Evolutionary conservation across 2,888 invertebrate species (phyloP), one percentile per base, ranked within the genome.

Genomic region (Capitulum mitella): DNA sequence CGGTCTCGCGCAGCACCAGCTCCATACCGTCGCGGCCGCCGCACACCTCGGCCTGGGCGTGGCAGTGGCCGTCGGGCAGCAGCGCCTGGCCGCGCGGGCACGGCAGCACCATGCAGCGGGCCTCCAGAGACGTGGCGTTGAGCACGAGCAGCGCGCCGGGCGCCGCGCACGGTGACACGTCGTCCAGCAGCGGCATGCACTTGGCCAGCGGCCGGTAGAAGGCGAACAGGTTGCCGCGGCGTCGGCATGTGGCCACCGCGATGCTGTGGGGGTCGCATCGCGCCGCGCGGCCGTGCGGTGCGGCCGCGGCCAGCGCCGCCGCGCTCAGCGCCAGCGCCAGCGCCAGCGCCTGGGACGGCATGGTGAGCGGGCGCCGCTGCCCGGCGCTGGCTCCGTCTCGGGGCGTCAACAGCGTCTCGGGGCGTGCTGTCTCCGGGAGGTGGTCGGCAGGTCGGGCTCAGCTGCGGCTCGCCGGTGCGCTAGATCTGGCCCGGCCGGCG

Each of bases 101-200:
- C 34, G 64, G 64, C 64, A 64, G 34, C 6, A 16, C 5, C 5
- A 34, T 1, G 8, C 64, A 64, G 64, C 22, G 10, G 19, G 64
- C 64, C 34, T 64, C 64, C 34, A 34, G 34, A 1, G 64, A 34
- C 6, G 34, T 64, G 34, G 32, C 64, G 64, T 64, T 64, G 32
- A 64, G 34, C 34, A 37, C 64, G n/a, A 64, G 34, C 34, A 64
- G 32, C 14, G 64, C 64, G 34, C 22, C 64, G 34, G 32, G 16
- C 64, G 34, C 64, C 16, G 34, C 16, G 64, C 64, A 64, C 19
- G 64, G 64, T 34, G 64, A 64, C 16, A 19, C 22, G 5, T 64
- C 64, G 64, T 64, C 64, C 22, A 64, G 64, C 16, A 64, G 64
- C 34, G 64, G 34, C 64, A 64, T 64, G 34, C 64, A 64, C 22